These are phyloP conservation scores for Eidolon helvum DNA, from an alignment of 2,113 vertebrate genomes.

Conservation along the genomic window DNA sequence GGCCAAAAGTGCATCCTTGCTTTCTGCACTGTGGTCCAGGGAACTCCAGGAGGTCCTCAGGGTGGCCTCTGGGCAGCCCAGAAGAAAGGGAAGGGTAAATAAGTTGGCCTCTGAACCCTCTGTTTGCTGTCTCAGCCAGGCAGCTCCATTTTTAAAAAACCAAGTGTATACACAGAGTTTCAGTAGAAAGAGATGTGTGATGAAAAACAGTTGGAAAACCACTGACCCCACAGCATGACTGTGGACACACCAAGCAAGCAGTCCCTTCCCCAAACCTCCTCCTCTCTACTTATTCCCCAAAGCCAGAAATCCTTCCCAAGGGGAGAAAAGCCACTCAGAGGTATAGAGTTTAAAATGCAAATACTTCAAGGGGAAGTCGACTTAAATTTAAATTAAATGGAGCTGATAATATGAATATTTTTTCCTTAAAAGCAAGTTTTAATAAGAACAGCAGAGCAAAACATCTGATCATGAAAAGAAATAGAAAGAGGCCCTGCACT, in stretches of 20 bases:
- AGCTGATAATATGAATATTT: background rate
- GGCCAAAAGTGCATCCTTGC: background rate
- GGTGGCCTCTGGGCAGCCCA: background rate
- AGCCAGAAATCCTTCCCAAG: background rate
- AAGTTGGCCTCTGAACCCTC: background rate
- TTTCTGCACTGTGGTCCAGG: background rate
- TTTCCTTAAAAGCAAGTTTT: background rate
- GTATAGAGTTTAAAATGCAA: background rate
- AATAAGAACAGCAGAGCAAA: background rate
- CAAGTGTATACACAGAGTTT: background rate
- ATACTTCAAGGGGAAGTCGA: background rate
- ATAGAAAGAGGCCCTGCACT: background rate
- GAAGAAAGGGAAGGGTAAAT: background rate
- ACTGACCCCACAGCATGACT: background rate
- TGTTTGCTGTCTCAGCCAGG: background rate
- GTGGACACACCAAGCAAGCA: background rate
- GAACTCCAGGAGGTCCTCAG: background rate
- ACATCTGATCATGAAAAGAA: background rate
- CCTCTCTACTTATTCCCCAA: background rate
- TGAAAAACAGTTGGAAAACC: background rate
- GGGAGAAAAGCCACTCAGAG: background rate
- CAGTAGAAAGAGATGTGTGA: background rate
- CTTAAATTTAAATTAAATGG: background rate
- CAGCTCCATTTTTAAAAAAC: background rate
- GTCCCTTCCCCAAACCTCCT: background rate